Base-by-base conservation (phyloP, 2,797 vertebrate genomes). In the Acomys russatus region DNA sequence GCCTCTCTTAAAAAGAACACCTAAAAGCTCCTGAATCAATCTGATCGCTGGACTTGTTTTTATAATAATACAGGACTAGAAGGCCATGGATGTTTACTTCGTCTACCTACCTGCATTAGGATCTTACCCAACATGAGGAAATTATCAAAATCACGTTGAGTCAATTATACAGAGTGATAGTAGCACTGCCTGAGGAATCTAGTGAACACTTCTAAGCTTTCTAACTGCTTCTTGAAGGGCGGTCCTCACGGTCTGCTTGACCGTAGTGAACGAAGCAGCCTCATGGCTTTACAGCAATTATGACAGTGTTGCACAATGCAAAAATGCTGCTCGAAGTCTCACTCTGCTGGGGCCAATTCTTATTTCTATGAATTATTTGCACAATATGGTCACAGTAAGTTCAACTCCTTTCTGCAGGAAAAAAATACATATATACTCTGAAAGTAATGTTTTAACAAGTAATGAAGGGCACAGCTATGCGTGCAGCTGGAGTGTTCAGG, bases 241-340 rank as follows among this genome's bases (percentile, higher is more conserved):
- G 11, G 64, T n/a, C 63, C 38, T 51, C 14, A 0, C 0, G 8
- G 12, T 61, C 64, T 9, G 8, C 38, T 6, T 0, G 10, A 35
- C 54, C 9, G 0, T 5, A 11, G 18, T 0, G 10, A 79, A 18
- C 5, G 10, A 64, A 44, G 51, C 0, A 17, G 44, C 49, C 20
- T 3, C 0, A 0, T 0, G 1, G 54, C 17, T 1, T n/a, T 30
- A 0, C n/a, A 20, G 70, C 12, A 9, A 30, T 2, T 18, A 38
- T 4, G 0, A 79, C 8, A 20, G 0, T 15, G 14, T 0, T 2
- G 1, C 3, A 70, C 5, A 23, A 14, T 9, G 17, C 25, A 54
- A 83, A 22, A 0, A 0, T 0, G 18, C 2, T 30, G 20, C 28
- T 5, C 14, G 54, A 0, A 0, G 14, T 3, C 84, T 33, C 54